Evolutionary conservation across 2,113 vertebrate genomes (phyloP).

Genomic region (Rhea americana): DNA sequence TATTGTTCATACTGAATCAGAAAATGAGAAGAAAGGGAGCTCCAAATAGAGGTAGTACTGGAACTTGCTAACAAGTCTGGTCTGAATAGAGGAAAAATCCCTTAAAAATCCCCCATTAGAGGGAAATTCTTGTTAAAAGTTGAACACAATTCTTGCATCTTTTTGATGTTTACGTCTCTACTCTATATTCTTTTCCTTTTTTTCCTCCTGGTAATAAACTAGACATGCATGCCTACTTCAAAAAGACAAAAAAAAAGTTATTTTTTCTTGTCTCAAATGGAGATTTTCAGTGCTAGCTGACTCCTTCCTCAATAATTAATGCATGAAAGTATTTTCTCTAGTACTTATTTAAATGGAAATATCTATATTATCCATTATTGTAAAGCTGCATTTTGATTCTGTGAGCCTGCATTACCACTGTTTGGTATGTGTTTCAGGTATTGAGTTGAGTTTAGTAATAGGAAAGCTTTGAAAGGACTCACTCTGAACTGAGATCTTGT

Average conservation of each 20-base stretch:
- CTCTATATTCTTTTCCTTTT: not conserved
- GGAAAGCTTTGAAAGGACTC: not conserved
- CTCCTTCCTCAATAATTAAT: not conserved
- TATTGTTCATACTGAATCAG: not conserved
- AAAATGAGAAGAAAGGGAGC: not conserved
- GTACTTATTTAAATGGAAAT: not conserved
- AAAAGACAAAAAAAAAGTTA: not conserved
- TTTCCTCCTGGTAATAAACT: not conserved
- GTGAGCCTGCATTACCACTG: not conserved
- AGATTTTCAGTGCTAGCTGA: not conserved
- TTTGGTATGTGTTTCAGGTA: not conserved
- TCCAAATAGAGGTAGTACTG: not conserved
- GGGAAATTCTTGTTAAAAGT: not conserved
- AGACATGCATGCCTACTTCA: not conserved
- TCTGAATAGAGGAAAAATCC: too few relatives aligned
- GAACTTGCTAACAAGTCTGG: not conserved
- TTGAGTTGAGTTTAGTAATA: not conserved
- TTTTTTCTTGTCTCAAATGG: not conserved
- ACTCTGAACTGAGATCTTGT: not conserved
- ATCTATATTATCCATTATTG: not conserved
- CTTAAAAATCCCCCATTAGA: not conserved
- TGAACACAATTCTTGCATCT: not conserved
- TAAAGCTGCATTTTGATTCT: not conserved
- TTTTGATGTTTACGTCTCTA: not conserved
- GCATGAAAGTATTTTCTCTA: not conserved